Conservation (phyloP, 2,888 invertebrate species). For the Rhagophthalmus giganteus region DNA sequence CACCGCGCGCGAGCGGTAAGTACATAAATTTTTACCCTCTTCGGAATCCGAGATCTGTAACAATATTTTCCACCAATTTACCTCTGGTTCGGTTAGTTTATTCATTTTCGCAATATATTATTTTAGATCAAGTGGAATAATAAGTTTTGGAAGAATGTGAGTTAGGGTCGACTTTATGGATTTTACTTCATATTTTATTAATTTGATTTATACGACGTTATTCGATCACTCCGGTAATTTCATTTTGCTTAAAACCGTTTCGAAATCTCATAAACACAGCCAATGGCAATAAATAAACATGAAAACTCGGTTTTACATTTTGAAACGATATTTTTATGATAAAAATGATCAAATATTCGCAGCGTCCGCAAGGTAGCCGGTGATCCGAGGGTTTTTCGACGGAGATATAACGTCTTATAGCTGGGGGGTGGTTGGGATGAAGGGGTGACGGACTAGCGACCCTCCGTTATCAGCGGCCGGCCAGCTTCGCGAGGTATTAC, state of each 20-base stretch:
- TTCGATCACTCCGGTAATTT: conserved; percentile 17
- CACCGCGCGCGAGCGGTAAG: conserved; percentile 4
- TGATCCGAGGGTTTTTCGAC: conserved; percentile 44
- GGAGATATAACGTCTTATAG: conserved; percentile 34
- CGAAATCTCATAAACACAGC: conserved; percentile 9
- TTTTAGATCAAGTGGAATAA: conserved; percentile 48
- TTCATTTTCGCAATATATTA: conserved; percentile 42
- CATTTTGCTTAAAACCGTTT: conserved; percentile 18
- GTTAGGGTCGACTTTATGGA: conserved; percentile 36
- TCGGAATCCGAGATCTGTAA: conserved; percentile 34
- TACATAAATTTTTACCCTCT: conserved; percentile 21
- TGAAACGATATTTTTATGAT: conserved; percentile 28
- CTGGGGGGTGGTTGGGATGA: conserved; percentile 21
- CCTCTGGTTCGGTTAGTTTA: conserved; percentile 40
- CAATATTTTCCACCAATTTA: conserved; percentile 52
- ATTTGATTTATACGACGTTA: conserved; percentile 27
- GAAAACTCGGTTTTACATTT: conserved; percentile 14
- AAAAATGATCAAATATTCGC: conserved; percentile 40
- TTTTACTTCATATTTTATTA: conserved; percentile 28
- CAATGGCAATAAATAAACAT: conserved; percentile 19
- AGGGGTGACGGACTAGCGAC: conserved; percentile 49
- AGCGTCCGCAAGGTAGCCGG: conserved; percentile 45
- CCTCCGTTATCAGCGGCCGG: conserved; percentile 57
- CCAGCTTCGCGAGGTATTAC: conserved; percentile 56
- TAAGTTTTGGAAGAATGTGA: conserved; percentile 39